Conservation (phyloP, 2,888 invertebrate genomes). For the Zele albiditarsus region DNA sequence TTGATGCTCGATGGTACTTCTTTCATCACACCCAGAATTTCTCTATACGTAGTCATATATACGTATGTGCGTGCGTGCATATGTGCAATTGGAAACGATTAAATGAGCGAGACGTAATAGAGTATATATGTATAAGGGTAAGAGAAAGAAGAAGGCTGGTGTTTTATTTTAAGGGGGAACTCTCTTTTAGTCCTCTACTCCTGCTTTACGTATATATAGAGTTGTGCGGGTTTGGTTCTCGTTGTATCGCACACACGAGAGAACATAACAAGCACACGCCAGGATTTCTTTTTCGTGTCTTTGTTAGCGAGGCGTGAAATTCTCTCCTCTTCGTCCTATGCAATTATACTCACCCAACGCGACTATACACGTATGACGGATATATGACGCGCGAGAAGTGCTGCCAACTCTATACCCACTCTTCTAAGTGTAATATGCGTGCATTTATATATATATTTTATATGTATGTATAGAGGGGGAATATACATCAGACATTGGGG, state of each 20-base stretch:
- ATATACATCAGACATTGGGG: not conserved
- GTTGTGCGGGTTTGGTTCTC: not conserved
- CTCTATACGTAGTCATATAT: not conserved
- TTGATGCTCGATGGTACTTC: constrained; percentile 43
- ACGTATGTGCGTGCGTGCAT: not conserved
- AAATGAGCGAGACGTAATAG: constrained; percentile 17
- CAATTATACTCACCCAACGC: constrained; percentile 58
- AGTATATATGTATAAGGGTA: not conserved
- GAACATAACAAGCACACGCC: constrained; percentile 56
- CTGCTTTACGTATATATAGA: constrained; percentile 1
- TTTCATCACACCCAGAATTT: constrained; percentile 42
- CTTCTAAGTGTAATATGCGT: constrained; percentile 12
- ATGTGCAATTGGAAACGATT: constrained; percentile 22
- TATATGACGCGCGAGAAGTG: constrained; percentile 44
- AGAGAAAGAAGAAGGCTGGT: constrained; percentile 21
- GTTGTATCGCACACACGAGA: constrained; percentile 29
- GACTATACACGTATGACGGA: constrained; percentile 43
- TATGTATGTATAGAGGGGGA: constrained; percentile 15
- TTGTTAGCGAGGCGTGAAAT: constrained; percentile 72
- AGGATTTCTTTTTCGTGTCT: constrained; percentile 55
- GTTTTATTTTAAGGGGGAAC: constrained; percentile 38
- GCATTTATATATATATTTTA: constrained; percentile 40
- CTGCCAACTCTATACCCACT: constrained; percentile 41
- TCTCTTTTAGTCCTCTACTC: constrained; percentile 25
- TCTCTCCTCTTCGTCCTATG: constrained; percentile 66